Base-by-base conservation (phyloP, 2,888 invertebrate species). In the Myopa testacea region DNA sequence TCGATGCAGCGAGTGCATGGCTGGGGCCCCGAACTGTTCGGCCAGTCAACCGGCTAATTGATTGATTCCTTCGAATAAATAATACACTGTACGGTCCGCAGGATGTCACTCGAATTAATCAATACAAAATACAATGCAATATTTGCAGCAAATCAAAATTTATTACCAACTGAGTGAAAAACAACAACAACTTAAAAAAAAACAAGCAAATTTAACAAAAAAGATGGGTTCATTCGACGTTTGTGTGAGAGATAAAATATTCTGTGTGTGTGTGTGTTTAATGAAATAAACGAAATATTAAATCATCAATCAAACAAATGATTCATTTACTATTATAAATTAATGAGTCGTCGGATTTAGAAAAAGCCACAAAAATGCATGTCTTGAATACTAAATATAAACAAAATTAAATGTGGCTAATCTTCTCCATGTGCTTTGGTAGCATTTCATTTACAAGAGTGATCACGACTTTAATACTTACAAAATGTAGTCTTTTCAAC, bases 61-160 rank as follows among this genome's bases (percentile, higher is more conserved):
- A 85, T 85, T 85, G 86, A 85, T 85, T 84, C 84, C 84, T 84
- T 81, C 80, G 83, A 84, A 85, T 85, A 86, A 85, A 86, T 86
- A 85, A 85, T 85, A 86, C 85, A 86, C 85, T 83, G 84, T 81
- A 81, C 75, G 67, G 26, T 55, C n/a, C 55, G 5, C 65, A 26
- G 26, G 65, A 38, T 65, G 34, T 4, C 38, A 38, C 37, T 65
- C 38, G 16, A 38, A 65, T 37, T 65, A 37, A 65, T 65, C 65
- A 16, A 34, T 37, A 38, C 14, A 34, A 65, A 62, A 65, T 12
- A 12, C 37, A 34, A 38, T 12, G 34, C 37, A 65, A 14, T 4
- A 37, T 65, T 6, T 14, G 34, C 12, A 38, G 26, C 62, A 62
- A 62, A 62, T 62, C 62, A 26, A 19, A 26, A 62, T 62, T 62